These are phyloP conservation scores for Carollia perspicillata DNA, from an alignment of 2,113 vertebrate genomes.

Conservation along the genomic window DNA sequence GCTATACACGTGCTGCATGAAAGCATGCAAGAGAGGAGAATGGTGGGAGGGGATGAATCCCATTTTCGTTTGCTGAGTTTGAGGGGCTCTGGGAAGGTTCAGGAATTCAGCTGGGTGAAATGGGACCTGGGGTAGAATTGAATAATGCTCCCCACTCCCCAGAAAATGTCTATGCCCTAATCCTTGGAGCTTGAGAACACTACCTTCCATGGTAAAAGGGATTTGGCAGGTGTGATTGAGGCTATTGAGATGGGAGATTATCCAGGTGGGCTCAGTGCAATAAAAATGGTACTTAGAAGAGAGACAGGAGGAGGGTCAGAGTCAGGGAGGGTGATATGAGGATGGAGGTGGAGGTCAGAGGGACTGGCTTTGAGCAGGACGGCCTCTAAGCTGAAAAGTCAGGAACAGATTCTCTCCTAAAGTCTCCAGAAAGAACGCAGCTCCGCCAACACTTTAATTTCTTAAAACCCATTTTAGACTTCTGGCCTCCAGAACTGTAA, in stretches of 20 bases:
- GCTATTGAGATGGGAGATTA: background rate
- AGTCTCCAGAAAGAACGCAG: background rate
- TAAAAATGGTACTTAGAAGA: background rate
- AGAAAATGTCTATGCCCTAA: accelerated
- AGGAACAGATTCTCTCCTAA: background rate
- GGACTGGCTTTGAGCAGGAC: accelerated
- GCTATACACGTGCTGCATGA: background rate
- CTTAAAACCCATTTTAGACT: background rate
- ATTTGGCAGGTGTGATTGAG: background rate
- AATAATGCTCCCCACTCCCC: background rate
- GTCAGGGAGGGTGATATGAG: background rate
- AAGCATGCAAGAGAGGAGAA: background rate
- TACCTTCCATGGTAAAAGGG: background rate
- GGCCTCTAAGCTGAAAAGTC: background rate
- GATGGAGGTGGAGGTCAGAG: background rate
- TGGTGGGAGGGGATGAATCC: background rate
- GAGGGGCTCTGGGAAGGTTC: background rate
- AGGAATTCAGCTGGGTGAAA: background rate
- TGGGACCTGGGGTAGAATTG: background rate
- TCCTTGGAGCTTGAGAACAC: background rate
- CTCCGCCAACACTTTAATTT: background rate
- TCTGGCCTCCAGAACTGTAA: background rate
- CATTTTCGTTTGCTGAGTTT: background rate
- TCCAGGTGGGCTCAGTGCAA: background rate
- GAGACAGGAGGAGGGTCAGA: background rate